Evolutionary conservation across 2,888 invertebrate genomes (phyloP).

Genomic region (Dryococelus australis): DNA sequence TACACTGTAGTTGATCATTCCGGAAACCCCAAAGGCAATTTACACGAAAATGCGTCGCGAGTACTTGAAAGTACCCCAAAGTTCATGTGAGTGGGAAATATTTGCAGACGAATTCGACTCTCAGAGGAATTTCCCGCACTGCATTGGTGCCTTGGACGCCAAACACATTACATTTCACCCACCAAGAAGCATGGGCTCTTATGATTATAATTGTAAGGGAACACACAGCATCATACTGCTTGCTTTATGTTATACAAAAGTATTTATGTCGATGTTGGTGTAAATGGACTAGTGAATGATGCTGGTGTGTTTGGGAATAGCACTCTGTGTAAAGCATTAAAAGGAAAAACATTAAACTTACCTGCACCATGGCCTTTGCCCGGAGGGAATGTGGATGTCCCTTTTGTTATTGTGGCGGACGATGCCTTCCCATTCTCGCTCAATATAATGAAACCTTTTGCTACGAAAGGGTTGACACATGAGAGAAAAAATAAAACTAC

Average conservation of each 20-base stretch:
- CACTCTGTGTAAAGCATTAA: neutral
- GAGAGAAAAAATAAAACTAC: neutral
- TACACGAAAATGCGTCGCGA: neutral
- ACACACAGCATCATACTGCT: too few species aligned
- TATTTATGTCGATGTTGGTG: neutral
- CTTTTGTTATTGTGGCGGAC: neutral
- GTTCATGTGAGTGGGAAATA: neutral
- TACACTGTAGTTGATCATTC: neutral
- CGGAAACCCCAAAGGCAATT: neutral
- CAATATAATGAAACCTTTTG: neutral
- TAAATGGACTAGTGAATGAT: slow-evolving; percentile 12
- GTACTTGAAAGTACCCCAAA: neutral
- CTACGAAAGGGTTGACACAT: neutral
- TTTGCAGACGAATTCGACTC: neutral
- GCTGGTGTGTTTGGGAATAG: neutral
- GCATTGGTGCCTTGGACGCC: neutral
- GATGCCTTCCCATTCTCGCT: neutral
- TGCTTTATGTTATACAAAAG: neutral
- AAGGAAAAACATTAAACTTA: neutral
- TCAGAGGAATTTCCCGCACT: neutral
- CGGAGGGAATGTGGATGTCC: neutral
- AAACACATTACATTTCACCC: neutral
- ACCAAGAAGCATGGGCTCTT: too few species aligned
- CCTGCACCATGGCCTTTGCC: neutral
- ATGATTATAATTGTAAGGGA: too few species aligned